Conservation (phyloP, 2,797 vertebrate species). For the Phrynocephalus guinanensis region DNA sequence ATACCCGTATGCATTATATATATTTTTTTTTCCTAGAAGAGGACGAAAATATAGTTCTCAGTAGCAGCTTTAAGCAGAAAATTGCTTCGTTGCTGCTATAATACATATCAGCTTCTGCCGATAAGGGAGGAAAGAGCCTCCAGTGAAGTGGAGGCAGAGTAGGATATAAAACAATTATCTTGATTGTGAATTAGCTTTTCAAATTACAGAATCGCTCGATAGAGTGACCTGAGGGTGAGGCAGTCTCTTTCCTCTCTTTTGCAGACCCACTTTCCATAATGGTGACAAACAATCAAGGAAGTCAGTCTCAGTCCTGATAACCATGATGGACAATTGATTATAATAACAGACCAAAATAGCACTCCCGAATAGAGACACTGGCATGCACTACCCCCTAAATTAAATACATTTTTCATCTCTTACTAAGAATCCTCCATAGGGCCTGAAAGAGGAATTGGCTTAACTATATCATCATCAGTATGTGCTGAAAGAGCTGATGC, state of each 20-base stretch:
- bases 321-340: background rate
- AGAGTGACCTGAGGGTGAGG: constrained; percentile 45
- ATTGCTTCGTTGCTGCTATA: constrained; percentile 56
- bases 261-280: background rate
- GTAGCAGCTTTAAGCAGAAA: constrained; percentile 55
- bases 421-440: background rate
- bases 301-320: constrained; percentile 21
- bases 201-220: constrained; percentile 48
- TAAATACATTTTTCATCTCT: constrained; percentile 24
- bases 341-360: constrained; percentile 30
- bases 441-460: constrained; percentile 23
- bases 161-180: constrained; percentile 57
- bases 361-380: background rate
- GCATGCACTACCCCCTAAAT: background rate
- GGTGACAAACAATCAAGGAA: constrained; percentile 14
- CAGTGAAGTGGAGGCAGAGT: constrained; percentile 31
- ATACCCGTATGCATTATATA: constrained; percentile 44
- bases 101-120: constrained; percentile 54
- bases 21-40: constrained; percentile 31
- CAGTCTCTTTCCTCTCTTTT: constrained; percentile 13
- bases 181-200: constrained; percentile 48
- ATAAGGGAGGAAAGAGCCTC: constrained; percentile 33
- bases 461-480: background rate
- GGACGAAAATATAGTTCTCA: constrained; percentile 51
- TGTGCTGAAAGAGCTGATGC: constrained; percentile 9